Conservation (phyloP, 2,888 invertebrate genomes). For the Scaptomyza caliginosa region DNA sequence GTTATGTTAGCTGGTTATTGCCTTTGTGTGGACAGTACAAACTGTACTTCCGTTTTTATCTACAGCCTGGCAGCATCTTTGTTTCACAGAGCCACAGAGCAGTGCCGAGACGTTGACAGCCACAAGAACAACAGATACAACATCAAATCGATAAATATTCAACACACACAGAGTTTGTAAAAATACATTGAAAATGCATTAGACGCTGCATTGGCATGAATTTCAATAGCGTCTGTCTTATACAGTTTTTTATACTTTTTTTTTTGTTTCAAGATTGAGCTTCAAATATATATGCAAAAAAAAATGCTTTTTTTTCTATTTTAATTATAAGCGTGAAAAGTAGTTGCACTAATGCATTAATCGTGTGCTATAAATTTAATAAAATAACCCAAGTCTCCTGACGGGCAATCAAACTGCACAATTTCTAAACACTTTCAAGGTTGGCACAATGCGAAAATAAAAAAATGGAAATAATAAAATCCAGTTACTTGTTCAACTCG, state of each 20-base stretch:
- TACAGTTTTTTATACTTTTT: slow-evolving; percentile 24
- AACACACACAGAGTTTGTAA: slow-evolving; percentile 58
- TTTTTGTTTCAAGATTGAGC: slow-evolving; percentile 20
- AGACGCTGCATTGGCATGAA: slow-evolving; percentile 67
- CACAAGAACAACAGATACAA: slow-evolving; percentile 8
- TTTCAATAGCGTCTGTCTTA: slow-evolving; percentile 53
- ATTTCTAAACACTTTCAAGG: slow-evolving; percentile 71
- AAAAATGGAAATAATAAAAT: slow-evolving; percentile 36
- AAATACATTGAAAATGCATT: slow-evolving; percentile 78
- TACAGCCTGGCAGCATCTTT: slow-evolving; percentile 51
- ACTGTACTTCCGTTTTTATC: slow-evolving; percentile 72
- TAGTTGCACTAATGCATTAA: slow-evolving; percentile 65
- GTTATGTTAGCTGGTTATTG: slow-evolving; percentile 42
- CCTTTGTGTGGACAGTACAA: slow-evolving; percentile 66
- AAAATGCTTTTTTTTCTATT: neutral
- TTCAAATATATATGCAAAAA: neutral
- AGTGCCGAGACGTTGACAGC: slow-evolving; percentile 18
- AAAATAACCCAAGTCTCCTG: slow-evolving; percentile 43
- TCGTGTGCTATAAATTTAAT: slow-evolving; percentile 78
- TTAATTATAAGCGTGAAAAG: slow-evolving; percentile 64
- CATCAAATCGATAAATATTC: slow-evolving; percentile 74
- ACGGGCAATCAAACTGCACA: slow-evolving; percentile 68
- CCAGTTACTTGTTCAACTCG: slow-evolving; percentile 55
- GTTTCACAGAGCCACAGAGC: slow-evolving; percentile 33
- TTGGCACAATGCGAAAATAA: slow-evolving; percentile 54